A percentile compares a stretch with the other conserved stretches of the same genome.
Evolutionary conservation across 2,797 vertebrate species (phyloP).

Genomic region (Parotocinclus haroldoi): DNA sequence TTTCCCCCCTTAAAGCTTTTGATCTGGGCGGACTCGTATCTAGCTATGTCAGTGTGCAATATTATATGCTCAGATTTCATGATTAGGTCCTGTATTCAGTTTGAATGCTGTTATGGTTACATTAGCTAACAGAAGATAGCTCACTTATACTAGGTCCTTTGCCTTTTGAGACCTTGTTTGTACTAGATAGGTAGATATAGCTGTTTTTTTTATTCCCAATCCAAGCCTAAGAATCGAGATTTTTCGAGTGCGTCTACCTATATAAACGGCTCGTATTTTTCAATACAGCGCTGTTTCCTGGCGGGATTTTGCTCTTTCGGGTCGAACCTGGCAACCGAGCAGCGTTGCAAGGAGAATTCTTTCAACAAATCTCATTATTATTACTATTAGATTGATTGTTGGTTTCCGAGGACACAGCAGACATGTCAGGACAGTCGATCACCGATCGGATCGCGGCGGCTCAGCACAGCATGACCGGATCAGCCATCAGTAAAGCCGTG

Average conservation of each 20-base stretch:
- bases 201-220: slow-evolving; percentile 29
- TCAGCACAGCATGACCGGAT: slow-evolving; percentile 96
- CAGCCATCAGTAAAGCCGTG: slow-evolving; percentile 83
- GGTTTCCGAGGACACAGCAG: background rate
- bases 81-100: slow-evolving; percentile 65
- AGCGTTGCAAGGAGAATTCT: no score
- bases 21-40: slow-evolving; percentile 36
- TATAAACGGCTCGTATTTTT: background rate
- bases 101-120: slow-evolving; percentile 63
- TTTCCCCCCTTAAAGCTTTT: background rate
- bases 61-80: slow-evolving; percentile 58
- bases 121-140: slow-evolving; percentile 73
- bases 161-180: slow-evolving; percentile 29
- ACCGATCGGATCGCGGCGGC: slow-evolving; percentile 90
- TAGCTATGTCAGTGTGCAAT: slow-evolving; percentile 69
- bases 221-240: background rate
- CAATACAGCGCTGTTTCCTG: slow-evolving; percentile 10
- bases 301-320: slow-evolving; percentile 30
- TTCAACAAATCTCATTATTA: no score
- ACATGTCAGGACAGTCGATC: slow-evolving; percentile 88
- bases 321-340: slow-evolving; percentile 37
- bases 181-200: slow-evolving; percentile 47
- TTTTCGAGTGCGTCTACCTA: background rate
- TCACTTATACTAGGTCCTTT: slow-evolving; percentile 5
- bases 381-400: no score